Base-by-base conservation (phyloP, 2,113 vertebrate genomes). In the Cygnus atratus region DNA sequence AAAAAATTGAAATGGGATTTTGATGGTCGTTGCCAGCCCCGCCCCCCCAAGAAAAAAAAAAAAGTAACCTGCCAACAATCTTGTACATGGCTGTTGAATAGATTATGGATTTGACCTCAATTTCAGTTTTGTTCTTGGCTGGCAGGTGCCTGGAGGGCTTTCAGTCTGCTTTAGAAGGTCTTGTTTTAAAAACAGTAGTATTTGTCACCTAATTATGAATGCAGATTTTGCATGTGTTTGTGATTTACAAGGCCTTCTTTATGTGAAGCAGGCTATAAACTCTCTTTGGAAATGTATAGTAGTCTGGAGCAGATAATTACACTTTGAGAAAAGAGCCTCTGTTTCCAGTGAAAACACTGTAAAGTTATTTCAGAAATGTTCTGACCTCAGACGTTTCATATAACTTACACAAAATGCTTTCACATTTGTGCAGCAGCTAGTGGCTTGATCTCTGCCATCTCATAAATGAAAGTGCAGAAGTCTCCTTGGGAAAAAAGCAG, bases 291-390 rank as follows among this genome's bases (percentile, higher is more conserved):
- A 84, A 85, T n/a, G 61, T 74, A 50, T 93, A 87, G 95, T 91
- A 90, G 95, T 93, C 95, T 96, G 79, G 63, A 93, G 91, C 17
- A 90, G 89, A 88, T 95, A 87, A 84, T 90, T 93, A 80, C 63
- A 48, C 85, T 95, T 95, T 79, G 93, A 92, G 90, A 83, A 95
- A 96, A 96, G 92, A 92, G 84, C 87, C 96, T 96, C 89, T 96
- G 81, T 93, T 95, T 87, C 85, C 88, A 97, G 84, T 97, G 90
- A 96, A 96, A 96, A 95, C 91, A 85, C 52, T 91, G 84, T 83
- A 81, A 94, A 95, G 84, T 93, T 84, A 91, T 94, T 97, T 95
- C 88, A 94, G 92, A 93, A 97, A 96, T 95, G 79, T 57, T 94
- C 91, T 96, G 91, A 94, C 88, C 87, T 95, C 90, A 92, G 75